Evolutionary conservation across 2,113 vertebrate species (phyloP), one percentile per base, ranked within the genome.

Genomic region (Leucoraja erinaceus): DNA sequence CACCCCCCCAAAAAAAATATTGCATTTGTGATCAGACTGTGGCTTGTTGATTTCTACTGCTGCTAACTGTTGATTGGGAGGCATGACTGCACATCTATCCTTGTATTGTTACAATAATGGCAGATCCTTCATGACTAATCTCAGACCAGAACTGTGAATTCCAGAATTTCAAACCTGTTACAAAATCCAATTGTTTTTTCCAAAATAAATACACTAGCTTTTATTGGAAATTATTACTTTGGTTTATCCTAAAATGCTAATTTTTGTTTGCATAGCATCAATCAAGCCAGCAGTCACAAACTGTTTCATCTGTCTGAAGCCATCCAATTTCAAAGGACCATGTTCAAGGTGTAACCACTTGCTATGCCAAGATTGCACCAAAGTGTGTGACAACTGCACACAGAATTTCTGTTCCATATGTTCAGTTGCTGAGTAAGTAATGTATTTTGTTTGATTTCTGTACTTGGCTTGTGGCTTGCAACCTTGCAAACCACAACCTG

Each of bases 361-460:
- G 8, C 31, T 96, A 1, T 97, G 97, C 3, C 94, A 93, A 70
- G 93, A 0, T 79, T 97, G 97, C 68, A 94, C 95, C 93, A 95
- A 93, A 78, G 81, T 94, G 93, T 97, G 96, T 94, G 93, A 95
- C 93, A 93, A 94, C 94, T 97, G 96, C 0, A 95, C 93, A 1
- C 0, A 94, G 0, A 22, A 94, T 5, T 93, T 94, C 93, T 97
- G 96, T 20, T 88, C 96, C 2, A 47, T 95, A 61, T 97, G 97
- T 59, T 94, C 95, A 4, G 20, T 95, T 0, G 0, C 90, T 0
- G 95, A 96, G 97, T 97, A 94, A 97, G 97, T 96, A 92, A 47
- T 83, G 9, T 0, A 16, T 8, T 28, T 12, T 3, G 9, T 0
- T 93, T 38, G 93, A 93, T 84, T 66, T n/a, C 9, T 33, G 66